A percentile compares a stretch with the other conserved stretches of the same genome.
Conservation (phyloP, 2,888 invertebrate species). For the Pammene aurita region DNA sequence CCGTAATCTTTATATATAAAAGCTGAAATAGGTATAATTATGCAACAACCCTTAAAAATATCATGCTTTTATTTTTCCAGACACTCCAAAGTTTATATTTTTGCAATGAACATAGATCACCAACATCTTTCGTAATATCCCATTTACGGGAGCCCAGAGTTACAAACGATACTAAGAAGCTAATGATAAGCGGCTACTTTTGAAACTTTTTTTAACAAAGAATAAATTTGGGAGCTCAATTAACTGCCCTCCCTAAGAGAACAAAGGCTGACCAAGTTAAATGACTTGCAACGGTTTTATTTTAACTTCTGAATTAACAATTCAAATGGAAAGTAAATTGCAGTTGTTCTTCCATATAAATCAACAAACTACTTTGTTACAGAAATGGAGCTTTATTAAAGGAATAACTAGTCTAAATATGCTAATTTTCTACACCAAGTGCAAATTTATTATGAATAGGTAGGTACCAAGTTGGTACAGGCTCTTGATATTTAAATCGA, state of each 20-base stretch:
- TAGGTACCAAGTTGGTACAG: too few relatives aligned
- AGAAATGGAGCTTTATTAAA: neutral
- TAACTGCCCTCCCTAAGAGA: conserved; percentile 28
- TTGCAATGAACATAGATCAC: neutral
- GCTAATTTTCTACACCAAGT: too few relatives aligned
- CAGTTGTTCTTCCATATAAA: conserved; percentile 15
- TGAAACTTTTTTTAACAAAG: conserved; percentile 23
- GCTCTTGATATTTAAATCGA: too few relatives aligned
- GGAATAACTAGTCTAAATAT: too few relatives aligned
- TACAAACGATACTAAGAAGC: conserved; percentile 15
- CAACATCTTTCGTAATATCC: neutral
- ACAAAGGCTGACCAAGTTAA: conserved; percentile 33
- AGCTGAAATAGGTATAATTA: too few relatives aligned
- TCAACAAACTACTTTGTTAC: neutral
- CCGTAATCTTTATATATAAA: too few relatives aligned
- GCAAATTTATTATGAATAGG: too few relatives aligned
- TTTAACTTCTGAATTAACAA: conserved; percentile 37
- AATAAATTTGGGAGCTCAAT: conserved; percentile 6
- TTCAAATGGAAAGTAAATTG: conserved; percentile 33
- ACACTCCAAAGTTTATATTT: too few relatives aligned
- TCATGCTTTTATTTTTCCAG: too few relatives aligned
- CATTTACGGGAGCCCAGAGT: neutral
- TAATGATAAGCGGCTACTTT: conserved; percentile 29
- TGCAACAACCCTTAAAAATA: too few relatives aligned
- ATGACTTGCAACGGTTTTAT: conserved; percentile 31